Evolutionary conservation across 2,113 vertebrate genomes (phyloP), one percentile per base, ranked within the genome.

Genomic region (Vidua macroura): DNA sequence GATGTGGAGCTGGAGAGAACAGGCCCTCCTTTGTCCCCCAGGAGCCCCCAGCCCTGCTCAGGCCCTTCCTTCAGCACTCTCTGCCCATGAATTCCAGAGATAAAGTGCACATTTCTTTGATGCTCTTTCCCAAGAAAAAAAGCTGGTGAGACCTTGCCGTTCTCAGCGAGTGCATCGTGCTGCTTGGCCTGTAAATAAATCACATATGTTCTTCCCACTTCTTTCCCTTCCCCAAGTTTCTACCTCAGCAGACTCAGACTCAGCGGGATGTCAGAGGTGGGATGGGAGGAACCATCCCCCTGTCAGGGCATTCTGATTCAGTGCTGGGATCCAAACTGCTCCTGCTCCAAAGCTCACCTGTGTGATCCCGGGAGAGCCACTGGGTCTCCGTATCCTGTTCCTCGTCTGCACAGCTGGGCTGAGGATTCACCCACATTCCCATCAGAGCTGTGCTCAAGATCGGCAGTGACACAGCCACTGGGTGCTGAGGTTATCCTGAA

Each of bases 1-100:
- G 52, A 2, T 4, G 31, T 13, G 35, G 69, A 13, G 86, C 88
- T 78, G 81, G 92, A 87, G 94, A 96, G 91, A 95, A 95, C 93
- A 95, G 87, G 39, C 87, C 49, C 67, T n/a, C 43, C 92, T 96
- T 96, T 96, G 94, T 96, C 53, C 81, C 69, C 56, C 6, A 6
- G 39, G 68, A 84, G 66, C 15, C 66, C 60, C 75, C 30, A 62
- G 68, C 70, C 41, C 70, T 22, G 41, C 86, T 93, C 91, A 73
- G 62, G 44, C 55, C 78, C 52, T 67, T 8, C 7, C 43, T 70
- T 15, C 89, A 80, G 81, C 58, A 22, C 76, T 28, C 35, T 25
- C 67, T 2, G 0, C 49, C 76, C 83, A 37, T 8, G 41, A 41
- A n/a, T 64, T 52, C 66, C 92, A 43, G 60, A 68, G 82, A 86